phyloP scores from a whole-genome alignment of 1,140 invertebrate species.

The Yoshiicerus persimilis region DNA sequence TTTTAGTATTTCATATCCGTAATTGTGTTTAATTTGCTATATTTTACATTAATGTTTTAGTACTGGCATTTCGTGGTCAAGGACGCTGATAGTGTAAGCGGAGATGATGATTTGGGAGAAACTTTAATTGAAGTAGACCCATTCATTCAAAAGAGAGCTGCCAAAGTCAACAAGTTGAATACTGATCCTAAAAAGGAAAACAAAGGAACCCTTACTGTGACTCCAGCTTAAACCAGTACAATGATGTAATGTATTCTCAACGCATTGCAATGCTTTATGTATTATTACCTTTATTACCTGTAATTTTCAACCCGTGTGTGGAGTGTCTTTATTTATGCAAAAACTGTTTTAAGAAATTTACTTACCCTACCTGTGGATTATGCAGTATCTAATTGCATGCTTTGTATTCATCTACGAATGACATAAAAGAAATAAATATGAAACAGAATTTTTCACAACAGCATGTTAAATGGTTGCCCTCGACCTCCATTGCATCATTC shows the following conservation, averaged over 20 bases:
- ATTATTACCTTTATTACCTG: neutral
- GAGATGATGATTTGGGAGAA: slow-evolving; percentile 37
- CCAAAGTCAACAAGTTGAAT: slow-evolving; percentile 30
- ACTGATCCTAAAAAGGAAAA: slow-evolving; percentile 17
- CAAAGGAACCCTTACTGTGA: slow-evolving; percentile 37
- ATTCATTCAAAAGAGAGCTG: slow-evolving; percentile 31
- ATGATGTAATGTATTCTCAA: neutral
- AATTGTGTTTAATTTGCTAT: neutral
- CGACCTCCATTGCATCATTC: neutral
- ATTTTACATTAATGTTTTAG: neutral
- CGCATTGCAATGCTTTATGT: neutral
- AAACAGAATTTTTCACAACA: neutral
- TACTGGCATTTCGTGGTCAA: slow-evolving; percentile 37
- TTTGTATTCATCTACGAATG: neutral
- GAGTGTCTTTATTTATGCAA: neutral
- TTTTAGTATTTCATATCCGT: neutral
- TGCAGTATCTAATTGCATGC: neutral
- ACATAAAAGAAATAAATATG: neutral
- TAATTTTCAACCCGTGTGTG: neutral
- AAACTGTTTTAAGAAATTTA: neutral
- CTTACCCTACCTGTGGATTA: neutral
- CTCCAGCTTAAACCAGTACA: slow-evolving; percentile 26
- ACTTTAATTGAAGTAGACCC: slow-evolving; percentile 37
- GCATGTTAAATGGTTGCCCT: neutral
- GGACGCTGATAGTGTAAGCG: slow-evolving; percentile 26